Base-by-base conservation (phyloP, 37 sponge, comb jelly and placozoan genomes). In the Hexactinellida sp. region DNA sequence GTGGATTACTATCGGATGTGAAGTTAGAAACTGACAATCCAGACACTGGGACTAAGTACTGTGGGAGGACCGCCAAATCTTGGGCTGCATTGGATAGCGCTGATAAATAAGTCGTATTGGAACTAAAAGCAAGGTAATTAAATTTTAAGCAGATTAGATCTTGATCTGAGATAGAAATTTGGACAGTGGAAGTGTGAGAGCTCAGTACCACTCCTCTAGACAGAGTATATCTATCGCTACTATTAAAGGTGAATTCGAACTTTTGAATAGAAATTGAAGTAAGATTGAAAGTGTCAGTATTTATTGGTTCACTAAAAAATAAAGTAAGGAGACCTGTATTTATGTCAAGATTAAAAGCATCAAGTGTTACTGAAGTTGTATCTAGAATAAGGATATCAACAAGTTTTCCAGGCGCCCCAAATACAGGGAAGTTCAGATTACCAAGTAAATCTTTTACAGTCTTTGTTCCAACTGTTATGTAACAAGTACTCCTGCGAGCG, bases 281-380 rank as follows among this genome's bases (percentile, higher is more conserved):
- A 3, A 85, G 54, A 82, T 85, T 54, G 9, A 85, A 24, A 21
- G 86, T 51, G 36, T 36, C 37, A 5, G 52, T 54, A 30, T 85
- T 85, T 5, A 85, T 54, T 7, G 86, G 3, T 41, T 85, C 86
- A 54, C 86, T 85, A n/a, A 85, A 85, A 85, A 41, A 23, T 19
- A 85, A 32, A 24, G 86, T n/a, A 21, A 85, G 83, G 34, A 76
- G 25, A 47, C 55, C 86, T 41, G 37, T 85, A 83, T 95, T 89
- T 36, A 95, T 38, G 36, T 95, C 92, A 52, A 95, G 83, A 37
- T 91, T 89, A 83, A 95, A 95, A 0, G 85, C 88, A 36, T 84
- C 93, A 24, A 93, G 54, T 21, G 89, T 84, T 0, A 94, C 94
- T 34, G 39, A 24, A 36, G 87, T 88, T 37, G 82, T 47, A 82